Percentiles rank a stretch among this genome's conserved stretches.
Conservation (phyloP, 2,113 vertebrate genomes). For the Erythrocebus patas region DNA sequence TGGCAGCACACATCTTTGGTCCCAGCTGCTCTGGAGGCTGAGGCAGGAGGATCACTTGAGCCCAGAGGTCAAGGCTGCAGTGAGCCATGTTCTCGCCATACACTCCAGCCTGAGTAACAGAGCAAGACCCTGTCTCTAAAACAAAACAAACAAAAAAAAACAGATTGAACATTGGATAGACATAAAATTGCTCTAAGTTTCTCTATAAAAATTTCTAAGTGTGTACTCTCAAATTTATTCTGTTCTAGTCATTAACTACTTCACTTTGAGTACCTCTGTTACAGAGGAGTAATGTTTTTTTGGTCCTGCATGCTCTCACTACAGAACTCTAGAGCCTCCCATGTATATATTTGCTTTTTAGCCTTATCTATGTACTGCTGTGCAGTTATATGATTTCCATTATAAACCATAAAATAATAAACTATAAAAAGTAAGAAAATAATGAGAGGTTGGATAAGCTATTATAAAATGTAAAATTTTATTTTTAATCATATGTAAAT, state of each 20-base stretch:
- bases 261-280: neutral
- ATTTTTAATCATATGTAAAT: neutral
- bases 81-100: no score
- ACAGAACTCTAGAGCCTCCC: conserved; percentile 8
- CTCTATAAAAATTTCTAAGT: neutral
- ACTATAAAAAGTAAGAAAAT: neutral
- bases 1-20: no score
- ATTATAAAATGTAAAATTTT: neutral
- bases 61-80: no score
- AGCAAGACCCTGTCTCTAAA: no score
- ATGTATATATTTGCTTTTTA: neutral
- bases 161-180: neutral
- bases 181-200: neutral
- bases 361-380: neutral
- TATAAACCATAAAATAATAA: neutral
- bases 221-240: neutral
- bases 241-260: neutral
- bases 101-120: no score
- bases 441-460: neutral
- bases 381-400: neutral
- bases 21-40: no score
- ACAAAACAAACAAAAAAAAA: no score
- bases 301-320: neutral
- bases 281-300: neutral
- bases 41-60: no score